Percentiles rank a stretch among this genome's conserved stretches.
Conservation (phyloP, 2,797 vertebrate genomes). For the Neopelma chrysocephalum region DNA sequence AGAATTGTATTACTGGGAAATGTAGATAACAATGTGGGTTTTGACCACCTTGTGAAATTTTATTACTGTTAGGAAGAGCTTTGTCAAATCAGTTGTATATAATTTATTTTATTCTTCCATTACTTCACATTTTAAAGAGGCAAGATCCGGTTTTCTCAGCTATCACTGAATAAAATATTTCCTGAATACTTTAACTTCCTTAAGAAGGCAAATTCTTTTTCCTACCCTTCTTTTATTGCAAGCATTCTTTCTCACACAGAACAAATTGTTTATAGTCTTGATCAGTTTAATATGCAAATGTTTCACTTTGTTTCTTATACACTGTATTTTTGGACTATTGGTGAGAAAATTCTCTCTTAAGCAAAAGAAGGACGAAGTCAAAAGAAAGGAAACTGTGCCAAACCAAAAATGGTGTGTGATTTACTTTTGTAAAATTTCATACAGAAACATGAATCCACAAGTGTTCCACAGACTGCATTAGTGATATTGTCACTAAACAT, state of each 20-base stretch:
- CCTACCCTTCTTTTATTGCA: conserved; percentile 18
- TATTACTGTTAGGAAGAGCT: conserved; percentile 68
- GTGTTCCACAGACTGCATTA: conserved; percentile 22
- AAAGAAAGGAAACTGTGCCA: conserved; percentile 52
- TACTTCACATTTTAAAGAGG: conserved; percentile 51
- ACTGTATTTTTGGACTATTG: conserved; percentile 7
- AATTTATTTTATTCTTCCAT: conserved; percentile 66
- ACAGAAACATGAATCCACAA: conserved; percentile 46
- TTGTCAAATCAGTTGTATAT: conserved; percentile 63
- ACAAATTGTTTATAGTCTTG: conserved; percentile 38
- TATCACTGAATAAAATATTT: conserved; percentile 83
- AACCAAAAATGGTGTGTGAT: conserved; percentile 42
- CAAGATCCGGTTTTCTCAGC: conserved; percentile 67
- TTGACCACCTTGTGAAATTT: conserved; percentile 68
- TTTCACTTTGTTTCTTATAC: conserved; percentile 17
- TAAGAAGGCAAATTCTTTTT: conserved; percentile 54
- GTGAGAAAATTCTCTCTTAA: conserved; percentile 58
- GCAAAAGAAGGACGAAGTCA: conserved; percentile 41
- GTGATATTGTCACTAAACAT: neutral
- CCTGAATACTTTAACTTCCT: conserved; percentile 78
- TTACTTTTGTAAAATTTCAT: conserved; percentile 47
- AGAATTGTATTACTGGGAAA: conserved; percentile 52
- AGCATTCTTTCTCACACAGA: conserved; percentile 50
- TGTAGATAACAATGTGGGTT: conserved; percentile 77
- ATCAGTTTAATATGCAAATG: conserved; percentile 44